phyloP scores from a whole-genome alignment of 1,140 invertebrate genomes.

The Rhopalosiphum padi region DNA sequence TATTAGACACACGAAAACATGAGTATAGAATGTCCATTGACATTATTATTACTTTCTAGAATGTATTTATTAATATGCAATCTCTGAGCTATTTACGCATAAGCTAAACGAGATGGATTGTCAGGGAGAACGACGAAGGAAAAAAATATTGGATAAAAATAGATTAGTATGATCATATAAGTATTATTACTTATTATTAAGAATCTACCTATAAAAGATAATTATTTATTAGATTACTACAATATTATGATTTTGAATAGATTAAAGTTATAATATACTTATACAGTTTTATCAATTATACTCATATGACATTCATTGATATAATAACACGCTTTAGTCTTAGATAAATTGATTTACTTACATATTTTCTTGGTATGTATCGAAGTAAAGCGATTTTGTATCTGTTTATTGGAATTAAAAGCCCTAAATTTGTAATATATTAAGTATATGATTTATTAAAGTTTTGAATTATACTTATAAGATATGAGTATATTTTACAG shows the following conservation, averaged over 20 bases:
- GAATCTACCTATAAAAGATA: not conserved
- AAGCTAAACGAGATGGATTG: not conserved
- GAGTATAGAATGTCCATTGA: not conserved
- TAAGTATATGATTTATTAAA: not conserved
- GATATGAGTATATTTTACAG: not conserved
- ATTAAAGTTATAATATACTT: not conserved
- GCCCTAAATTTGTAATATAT: not conserved
- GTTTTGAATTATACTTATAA: not conserved
- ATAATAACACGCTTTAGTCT: not conserved
- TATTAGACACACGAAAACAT: not conserved
- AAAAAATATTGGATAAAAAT: not conserved
- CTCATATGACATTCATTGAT: not conserved
- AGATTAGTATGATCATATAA: not conserved
- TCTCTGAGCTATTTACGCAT: not conserved
- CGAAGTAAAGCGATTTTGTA: not conserved
- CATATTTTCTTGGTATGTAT: not conserved
- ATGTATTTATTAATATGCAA: not conserved
- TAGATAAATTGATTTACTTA: not conserved
- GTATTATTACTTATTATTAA: not conserved
- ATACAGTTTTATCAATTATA: not conserved
- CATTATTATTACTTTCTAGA: not conserved
- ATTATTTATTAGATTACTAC: not conserved
- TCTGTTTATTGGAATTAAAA: not conserved
- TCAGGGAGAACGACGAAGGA: not conserved
- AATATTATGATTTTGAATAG: not conserved